Conservation (phyloP, 2,888 invertebrate species). For the Diaprepes abbreviatus region DNA sequence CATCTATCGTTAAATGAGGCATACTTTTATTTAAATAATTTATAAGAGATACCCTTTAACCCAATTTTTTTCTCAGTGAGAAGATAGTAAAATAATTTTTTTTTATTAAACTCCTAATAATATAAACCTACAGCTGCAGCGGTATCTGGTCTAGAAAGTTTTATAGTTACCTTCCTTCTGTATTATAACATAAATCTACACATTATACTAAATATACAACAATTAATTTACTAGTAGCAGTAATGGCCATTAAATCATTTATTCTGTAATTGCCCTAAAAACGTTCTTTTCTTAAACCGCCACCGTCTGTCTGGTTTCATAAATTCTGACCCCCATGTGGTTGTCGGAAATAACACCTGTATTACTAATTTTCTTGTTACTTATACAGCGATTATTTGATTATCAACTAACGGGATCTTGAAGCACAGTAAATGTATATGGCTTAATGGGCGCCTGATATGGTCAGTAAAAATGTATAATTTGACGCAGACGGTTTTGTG, state of each 20-base stretch:
- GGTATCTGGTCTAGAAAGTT: too few species aligned
- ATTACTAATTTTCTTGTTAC: slow-evolving; percentile 37
- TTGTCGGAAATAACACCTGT: slow-evolving; percentile 44
- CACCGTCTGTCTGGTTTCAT: slow-evolving; percentile 41
- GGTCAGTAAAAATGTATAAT: not conserved
- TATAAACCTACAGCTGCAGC: too few species aligned
- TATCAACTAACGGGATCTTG: slow-evolving; percentile 39
- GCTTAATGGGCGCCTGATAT: slow-evolving; percentile 7
- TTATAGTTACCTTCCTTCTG: too few species aligned
- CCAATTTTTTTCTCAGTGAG: too few species aligned
- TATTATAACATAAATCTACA: not conserved
- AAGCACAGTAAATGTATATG: slow-evolving; percentile 5
- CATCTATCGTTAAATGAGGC: too few species aligned
- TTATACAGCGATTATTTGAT: slow-evolving; percentile 41
- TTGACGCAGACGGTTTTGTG: not conserved
- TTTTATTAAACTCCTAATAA: too few species aligned
- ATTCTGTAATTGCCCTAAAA: slow-evolving; percentile 5
- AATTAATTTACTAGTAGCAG: slow-evolving; percentile 14
- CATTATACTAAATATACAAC: not conserved
- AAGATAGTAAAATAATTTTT: too few species aligned
- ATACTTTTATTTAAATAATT: too few species aligned
- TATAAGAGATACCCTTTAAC: too few species aligned
- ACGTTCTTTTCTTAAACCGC: not conserved
- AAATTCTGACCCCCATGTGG: slow-evolving; percentile 39
- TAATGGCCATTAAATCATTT: not conserved